A percentile compares a stretch with the other conserved stretches of the same genome.
Conservation (phyloP, 2,797 vertebrate species). For the Erpetoichthys calabaricus region DNA sequence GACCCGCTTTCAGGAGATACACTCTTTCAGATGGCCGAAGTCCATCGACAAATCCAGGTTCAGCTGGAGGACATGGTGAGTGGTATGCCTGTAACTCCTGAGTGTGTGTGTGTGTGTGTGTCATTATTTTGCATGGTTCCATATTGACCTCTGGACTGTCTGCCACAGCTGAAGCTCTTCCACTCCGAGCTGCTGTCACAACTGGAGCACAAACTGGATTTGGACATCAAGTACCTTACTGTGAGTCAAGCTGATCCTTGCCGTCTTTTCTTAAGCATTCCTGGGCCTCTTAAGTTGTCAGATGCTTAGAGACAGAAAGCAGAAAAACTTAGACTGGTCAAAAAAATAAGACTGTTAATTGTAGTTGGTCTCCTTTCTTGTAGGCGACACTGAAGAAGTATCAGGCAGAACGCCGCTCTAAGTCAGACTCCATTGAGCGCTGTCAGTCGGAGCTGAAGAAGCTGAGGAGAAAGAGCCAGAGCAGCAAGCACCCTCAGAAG, state of each 20-base stretch:
- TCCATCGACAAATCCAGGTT: conserved; percentile 72
- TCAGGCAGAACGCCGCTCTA: conserved; percentile 62
- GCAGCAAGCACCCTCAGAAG: conserved; percentile 67
- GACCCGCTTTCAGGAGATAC: conserved; percentile 50
- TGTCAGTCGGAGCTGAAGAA: conserved; percentile 74
- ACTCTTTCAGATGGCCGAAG: conserved; percentile 72
- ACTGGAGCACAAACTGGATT: conserved; percentile 67
- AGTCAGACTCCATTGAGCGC: conserved; percentile 63
- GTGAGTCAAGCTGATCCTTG: conserved; percentile 31
- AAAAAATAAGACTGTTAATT: too few relatives aligned
- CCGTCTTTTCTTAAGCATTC: too few relatives aligned
- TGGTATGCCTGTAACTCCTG: conserved; percentile 4
- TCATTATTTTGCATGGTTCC: neutral
- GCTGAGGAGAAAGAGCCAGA: conserved; percentile 65
- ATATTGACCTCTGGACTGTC: neutral
- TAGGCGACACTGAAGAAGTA: conserved; percentile 72
- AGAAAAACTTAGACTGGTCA: too few relatives aligned
- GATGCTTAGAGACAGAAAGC: neutral
- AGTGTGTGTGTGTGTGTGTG: neutral
- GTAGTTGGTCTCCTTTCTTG: neutral
- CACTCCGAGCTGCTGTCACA: conserved; percentile 67
- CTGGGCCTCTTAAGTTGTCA: too few relatives aligned
- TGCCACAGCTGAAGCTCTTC: conserved; percentile 60
- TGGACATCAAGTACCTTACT: conserved; percentile 70
- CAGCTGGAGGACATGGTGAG: conserved; percentile 70